Conservation (phyloP, 2,888 invertebrate species). For the Belgica antarctica region DNA sequence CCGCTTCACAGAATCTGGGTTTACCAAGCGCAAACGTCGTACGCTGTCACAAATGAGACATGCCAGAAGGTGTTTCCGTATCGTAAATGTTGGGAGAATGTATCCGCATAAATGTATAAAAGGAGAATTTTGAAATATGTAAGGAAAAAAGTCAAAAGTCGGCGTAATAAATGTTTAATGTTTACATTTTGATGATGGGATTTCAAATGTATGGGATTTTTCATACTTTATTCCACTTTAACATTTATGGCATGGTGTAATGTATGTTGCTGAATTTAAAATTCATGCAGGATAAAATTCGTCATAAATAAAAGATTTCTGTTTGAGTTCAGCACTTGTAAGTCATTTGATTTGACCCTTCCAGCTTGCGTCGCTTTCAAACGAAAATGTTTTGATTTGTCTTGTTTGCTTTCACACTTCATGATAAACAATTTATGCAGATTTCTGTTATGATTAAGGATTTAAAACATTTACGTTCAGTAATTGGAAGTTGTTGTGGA, state of each 20-base stretch:
- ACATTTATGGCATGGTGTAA: constrained; percentile 1
- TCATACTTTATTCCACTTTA: not conserved
- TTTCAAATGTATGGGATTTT: constrained; percentile 24
- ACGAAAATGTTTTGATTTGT: constrained; percentile 11
- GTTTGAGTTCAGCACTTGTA: constrained; percentile 22
- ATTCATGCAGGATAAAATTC: constrained; percentile 9
- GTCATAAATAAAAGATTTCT: constrained; percentile 27
- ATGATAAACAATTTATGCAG: not conserved
- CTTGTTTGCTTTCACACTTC: not conserved
- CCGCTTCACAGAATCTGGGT: not conserved
- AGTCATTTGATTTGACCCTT: constrained; percentile 6
- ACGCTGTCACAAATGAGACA: not conserved
- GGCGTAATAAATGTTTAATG: constrained; percentile 40
- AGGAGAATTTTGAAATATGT: no score
- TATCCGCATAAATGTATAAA: not conserved
- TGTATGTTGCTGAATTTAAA: not conserved
- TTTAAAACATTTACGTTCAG: not conserved
- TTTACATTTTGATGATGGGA: constrained; percentile 43
- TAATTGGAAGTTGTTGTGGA: constrained; percentile 1
- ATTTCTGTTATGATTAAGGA: not conserved
- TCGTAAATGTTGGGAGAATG: constrained; percentile 5
- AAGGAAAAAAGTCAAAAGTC: not conserved
- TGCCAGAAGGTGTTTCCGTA: not conserved
- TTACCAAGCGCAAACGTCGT: not conserved
- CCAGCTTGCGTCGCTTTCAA: not conserved